Percentiles rank a stretch among this genome's conserved stretches.
Conservation (phyloP, 2,888 invertebrate species). For the Caenorhabditis afra region DNA sequence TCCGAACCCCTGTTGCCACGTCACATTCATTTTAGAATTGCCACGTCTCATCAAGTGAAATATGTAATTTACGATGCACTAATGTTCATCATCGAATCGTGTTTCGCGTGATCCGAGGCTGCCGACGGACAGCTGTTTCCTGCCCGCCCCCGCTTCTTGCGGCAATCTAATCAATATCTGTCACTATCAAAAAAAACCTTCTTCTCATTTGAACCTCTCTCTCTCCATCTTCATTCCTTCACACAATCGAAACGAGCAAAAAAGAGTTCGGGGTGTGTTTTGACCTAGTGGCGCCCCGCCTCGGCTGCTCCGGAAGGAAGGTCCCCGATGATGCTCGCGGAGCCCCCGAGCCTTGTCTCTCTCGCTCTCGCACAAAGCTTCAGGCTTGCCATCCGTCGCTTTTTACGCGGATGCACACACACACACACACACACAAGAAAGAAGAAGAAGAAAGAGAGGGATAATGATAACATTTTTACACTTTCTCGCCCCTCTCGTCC, state of each 20-base stretch:
- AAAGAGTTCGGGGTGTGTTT: conserved; percentile 6
- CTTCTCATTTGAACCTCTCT: neutral
- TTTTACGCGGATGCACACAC: conserved; percentile 43
- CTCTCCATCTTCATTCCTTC: too few relatives aligned
- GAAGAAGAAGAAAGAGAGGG: conserved; percentile 29
- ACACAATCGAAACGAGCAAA: too few relatives aligned
- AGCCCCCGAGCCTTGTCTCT: conserved; percentile 10
- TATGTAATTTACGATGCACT: neutral
- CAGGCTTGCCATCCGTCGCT: conserved; percentile 21
- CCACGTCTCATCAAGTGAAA: too few relatives aligned
- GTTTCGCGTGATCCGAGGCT: too few relatives aligned
- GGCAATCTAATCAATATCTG: conserved; percentile 2
- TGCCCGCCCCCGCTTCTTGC: conserved; percentile 7
- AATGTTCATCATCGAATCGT: neutral
- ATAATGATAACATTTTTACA: conserved; percentile 60
- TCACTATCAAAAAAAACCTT: neutral
- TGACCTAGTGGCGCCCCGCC: neutral
- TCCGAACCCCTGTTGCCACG: too few relatives aligned
- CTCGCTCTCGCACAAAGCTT: too few relatives aligned
- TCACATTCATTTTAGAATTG: too few relatives aligned
- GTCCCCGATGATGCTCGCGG: conserved; percentile 2
- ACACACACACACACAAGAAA: neutral
- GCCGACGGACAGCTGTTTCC: conserved; percentile 11
- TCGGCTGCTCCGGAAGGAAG: conserved; percentile 4
- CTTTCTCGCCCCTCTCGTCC: conserved; percentile 37